phyloP scores from a whole-genome alignment of 2,797 vertebrate genomes.

The Acridotheres tristis region DNA sequence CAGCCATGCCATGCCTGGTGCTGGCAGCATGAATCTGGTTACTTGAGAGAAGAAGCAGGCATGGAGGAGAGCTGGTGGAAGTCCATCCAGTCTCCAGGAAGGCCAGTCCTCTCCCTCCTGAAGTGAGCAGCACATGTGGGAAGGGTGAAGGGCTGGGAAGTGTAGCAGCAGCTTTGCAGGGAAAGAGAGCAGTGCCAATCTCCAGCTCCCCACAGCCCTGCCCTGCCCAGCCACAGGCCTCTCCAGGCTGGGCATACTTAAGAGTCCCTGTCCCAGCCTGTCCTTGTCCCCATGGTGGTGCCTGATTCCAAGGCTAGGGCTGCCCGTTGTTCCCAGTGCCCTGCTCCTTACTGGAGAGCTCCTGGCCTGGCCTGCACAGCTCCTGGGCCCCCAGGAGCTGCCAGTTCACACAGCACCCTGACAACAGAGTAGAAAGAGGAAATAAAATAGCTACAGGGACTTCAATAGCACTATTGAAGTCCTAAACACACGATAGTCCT shows the following conservation, averaged over 20 bases:
- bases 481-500: fast-evolving
- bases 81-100: background rate
- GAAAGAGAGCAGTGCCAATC: background rate
- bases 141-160: background rate
- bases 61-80: background rate
- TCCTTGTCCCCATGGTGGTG: background rate
- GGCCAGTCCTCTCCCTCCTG: background rate
- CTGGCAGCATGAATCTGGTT: background rate
- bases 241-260: no score
- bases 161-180: background rate
- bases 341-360: background rate
- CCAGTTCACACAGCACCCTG: background rate
- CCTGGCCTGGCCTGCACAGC: background rate
- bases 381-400: background rate
- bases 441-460: background rate
- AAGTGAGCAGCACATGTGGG: background rate
- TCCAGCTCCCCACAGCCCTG: background rate
- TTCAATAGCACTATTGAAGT: background rate
- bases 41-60: background rate
- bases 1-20: background rate
- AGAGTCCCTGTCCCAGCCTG: background rate
- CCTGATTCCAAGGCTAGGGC: no score
- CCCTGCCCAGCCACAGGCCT: fast-evolving
- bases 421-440: background rate
- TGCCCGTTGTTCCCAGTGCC: background rate